These are phyloP conservation scores for Rhizoglyphus robini DNA, from an alignment of 1,140 invertebrate genomes.

Conservation along the genomic window DNA sequence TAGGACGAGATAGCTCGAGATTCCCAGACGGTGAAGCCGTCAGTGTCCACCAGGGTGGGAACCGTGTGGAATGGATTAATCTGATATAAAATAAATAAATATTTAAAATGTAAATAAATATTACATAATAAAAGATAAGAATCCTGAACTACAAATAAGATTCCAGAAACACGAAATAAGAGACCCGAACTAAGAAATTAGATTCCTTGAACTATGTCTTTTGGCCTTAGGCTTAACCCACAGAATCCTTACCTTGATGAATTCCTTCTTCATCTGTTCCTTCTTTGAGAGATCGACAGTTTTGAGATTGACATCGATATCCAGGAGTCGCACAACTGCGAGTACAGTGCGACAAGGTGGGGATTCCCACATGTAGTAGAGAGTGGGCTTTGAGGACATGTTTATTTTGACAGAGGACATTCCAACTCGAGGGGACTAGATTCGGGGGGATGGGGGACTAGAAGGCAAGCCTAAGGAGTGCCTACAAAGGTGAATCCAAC, in stretches of 20 bases:
- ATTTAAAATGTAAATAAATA: not conserved
- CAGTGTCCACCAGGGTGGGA: conserved; percentile 24
- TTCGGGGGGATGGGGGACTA: too few species aligned
- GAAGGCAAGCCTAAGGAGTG: too few species aligned
- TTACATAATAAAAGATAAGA: not conserved
- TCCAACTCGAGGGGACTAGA: too few species aligned
- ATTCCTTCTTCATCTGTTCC: conserved; percentile 19
- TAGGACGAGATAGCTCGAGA: conserved; percentile 23
- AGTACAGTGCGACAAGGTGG: conserved; percentile 25
- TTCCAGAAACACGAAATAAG: too few species aligned
- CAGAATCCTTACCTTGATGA: conserved; percentile 15
- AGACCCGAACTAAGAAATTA: too few species aligned
- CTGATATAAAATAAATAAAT: not conserved
- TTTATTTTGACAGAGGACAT: not conserved
- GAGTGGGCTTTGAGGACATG: not conserved
- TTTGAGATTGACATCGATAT: conserved; percentile 54
- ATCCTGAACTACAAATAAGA: not conserved
- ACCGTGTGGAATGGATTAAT: conserved; percentile 23
- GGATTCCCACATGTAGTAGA: conserved; percentile 23
- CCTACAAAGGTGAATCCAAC: too few species aligned
- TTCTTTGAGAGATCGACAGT: conserved; percentile 47
- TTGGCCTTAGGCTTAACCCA: too few species aligned
- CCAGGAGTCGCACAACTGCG: conserved; percentile 43
- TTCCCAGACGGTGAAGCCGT: conserved; percentile 22
- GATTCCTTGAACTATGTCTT: too few species aligned